Evolutionary conservation across 2,113 vertebrate genomes (phyloP).

Genomic region (Polypterus bichir): DNA sequence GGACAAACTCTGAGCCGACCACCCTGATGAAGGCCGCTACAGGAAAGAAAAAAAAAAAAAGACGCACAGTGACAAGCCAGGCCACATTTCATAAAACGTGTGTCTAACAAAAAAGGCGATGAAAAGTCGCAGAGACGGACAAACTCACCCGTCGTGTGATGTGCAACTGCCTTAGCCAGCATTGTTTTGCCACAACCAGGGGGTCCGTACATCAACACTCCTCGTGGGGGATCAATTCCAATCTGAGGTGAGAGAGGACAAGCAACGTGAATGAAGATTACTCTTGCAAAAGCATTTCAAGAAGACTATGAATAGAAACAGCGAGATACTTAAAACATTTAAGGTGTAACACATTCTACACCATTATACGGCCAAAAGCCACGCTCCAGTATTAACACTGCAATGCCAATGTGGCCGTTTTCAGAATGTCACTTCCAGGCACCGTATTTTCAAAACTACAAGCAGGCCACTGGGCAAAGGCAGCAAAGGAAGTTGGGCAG

Average conservation of each 20-base stretch:
- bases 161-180: constrained; percentile 87
- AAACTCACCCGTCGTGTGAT: constrained; percentile 76
- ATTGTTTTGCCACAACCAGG: constrained; percentile 91
- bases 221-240: constrained; percentile 82
- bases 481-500: too few relatives aligned
- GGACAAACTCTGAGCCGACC: constrained; percentile 88
- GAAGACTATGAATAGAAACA: too few relatives aligned
- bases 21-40: constrained; percentile 88
- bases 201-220: constrained; percentile 86
- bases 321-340: too few relatives aligned
- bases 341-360: too few relatives aligned
- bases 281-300: too few relatives aligned
- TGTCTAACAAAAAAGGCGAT: neutral
- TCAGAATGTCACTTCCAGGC: too few relatives aligned
- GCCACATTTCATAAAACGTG: neutral
- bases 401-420: too few relatives aligned
- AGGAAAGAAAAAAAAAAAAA: neutral
- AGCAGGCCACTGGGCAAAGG: too few relatives aligned
- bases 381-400: too few relatives aligned
- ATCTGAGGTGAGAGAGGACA: constrained; percentile 47
- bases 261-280: too few relatives aligned
- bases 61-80: neutral
- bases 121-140: neutral
- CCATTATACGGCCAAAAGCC: too few relatives aligned
- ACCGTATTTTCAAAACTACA: too few relatives aligned